Evolutionary conservation across 2,113 vertebrate species (phyloP), one percentile per base, ranked within the genome.

Genomic region (Myxocyprinus asiaticus): DNA sequence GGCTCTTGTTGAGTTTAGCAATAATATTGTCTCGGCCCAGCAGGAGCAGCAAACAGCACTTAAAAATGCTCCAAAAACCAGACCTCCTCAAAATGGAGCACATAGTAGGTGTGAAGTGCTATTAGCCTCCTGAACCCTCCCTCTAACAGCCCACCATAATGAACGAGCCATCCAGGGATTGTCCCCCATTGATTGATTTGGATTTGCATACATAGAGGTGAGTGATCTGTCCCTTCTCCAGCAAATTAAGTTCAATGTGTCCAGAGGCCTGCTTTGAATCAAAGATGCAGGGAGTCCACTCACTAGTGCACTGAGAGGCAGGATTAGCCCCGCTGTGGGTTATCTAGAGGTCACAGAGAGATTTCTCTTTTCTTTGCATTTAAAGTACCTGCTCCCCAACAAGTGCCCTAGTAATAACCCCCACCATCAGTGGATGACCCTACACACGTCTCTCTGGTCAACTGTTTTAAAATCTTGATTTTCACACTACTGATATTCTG

Each of bases 121-220:
- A 75, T 90, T 90, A 89, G 87, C 84, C 86, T 80, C 86, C 87
- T 86, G 81, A n/a, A 68, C 82, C 80, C 79, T 67, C 61, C 67
- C 47, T 79, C 56, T 72, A 50, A 71, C 17, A 15, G 78, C 81
- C 80, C 82, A 88, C 87, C 80, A 86, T 72, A 87, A 78, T 81
- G 82, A 83, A 75, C 85, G 78, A 90, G 77, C 86, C 85, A 82
- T 83, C 89, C 88, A 89, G 87, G 82, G 85, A 86, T 84, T 88
- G 59, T 90, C 85, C 85, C 88, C 83, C 86, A 85, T 44, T 85
- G 85, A 85, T 89, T 74, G 47, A 74, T 79, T 71, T 77, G n/a
- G 63, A 91, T 92, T 91, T 89, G 86, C 90, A 91, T 88, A 86
- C 82, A 90, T 85, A 88, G 79, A 68, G 58, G 48, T 44, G 64